Evolutionary conservation across 2,113 vertebrate genomes (phyloP).

Genomic region (Mystacornis crossleyi): DNA sequence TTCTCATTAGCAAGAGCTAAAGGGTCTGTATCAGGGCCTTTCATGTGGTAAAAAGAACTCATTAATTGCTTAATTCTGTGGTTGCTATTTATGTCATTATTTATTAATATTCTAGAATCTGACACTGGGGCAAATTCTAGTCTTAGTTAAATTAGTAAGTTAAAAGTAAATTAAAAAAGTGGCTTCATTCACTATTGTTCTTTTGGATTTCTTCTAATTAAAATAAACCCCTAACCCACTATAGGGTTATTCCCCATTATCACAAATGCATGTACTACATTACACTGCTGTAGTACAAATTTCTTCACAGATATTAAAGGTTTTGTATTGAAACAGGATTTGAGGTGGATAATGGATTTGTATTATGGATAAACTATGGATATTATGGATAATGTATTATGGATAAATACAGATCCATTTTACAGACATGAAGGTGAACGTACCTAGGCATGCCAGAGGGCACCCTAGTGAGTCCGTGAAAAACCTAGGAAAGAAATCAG

Average conservation of each 20-base stretch:
- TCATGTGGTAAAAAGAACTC: slow-evolving; percentile 58
- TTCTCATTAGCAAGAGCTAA: slow-evolving; percentile 64
- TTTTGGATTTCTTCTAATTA: slow-evolving; percentile 27
- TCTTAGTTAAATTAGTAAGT: slow-evolving; percentile 46
- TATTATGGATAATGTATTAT: no score
- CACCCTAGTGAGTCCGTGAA: neutral
- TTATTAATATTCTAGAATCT: slow-evolving; percentile 62
- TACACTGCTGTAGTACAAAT: neutral
- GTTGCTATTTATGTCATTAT: slow-evolving; percentile 59
- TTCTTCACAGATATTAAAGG: neutral
- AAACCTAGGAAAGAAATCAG: neutral
- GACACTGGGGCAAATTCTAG: slow-evolving; percentile 1
- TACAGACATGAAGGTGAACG: fast-evolving
- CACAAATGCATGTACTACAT: neutral
- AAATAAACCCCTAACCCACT: neutral
- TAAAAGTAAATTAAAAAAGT: neutral
- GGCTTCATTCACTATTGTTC: slow-evolving; percentile 21
- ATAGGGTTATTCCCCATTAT: neutral
- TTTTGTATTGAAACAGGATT: neutral
- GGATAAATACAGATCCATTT: neutral
- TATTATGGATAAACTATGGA: no score
- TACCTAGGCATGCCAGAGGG: neutral
- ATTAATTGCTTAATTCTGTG: slow-evolving; percentile 59
- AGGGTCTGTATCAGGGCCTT: slow-evolving; percentile 43
- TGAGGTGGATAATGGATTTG: neutral